Percentiles rank a stretch among this genome's conserved stretches.
Evolutionary conservation across 2,113 vertebrate species (phyloP).

Genomic region (Trematocara marginatum): DNA sequence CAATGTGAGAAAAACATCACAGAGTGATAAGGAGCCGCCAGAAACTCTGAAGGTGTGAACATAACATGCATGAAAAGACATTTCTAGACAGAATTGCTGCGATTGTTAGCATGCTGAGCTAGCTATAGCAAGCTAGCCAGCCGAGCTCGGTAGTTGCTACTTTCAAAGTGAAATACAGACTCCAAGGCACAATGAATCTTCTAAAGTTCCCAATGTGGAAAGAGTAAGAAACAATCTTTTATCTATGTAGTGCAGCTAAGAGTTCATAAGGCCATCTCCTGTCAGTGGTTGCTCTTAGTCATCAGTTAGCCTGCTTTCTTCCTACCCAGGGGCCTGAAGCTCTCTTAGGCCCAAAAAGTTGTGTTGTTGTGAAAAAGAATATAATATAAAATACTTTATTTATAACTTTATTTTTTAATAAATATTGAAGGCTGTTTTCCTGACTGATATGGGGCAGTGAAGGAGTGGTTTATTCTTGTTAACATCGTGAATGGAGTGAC

Average conservation of each 20-base stretch:
- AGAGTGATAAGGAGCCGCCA: background rate
- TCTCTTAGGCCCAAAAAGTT: background rate
- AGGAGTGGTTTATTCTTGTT: background rate
- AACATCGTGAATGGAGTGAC: background rate
- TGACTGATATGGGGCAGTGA: background rate
- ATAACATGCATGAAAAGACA: background rate
- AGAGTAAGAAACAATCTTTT: background rate
- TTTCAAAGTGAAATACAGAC: background rate
- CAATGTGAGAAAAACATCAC: background rate
- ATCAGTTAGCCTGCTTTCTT: background rate
- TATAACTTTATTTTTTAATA: background rate
- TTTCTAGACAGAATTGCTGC: background rate
- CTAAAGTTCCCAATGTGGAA: background rate
- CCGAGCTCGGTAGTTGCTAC: background rate
- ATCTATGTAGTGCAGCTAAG: background rate
- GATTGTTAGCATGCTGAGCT: background rate
- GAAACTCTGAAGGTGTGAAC: background rate
- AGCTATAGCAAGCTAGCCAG: background rate
- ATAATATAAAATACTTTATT: background rate
- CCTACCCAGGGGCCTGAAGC: background rate
- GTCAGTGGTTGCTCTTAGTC: background rate
- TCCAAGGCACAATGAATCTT: background rate
- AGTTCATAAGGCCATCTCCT: background rate
- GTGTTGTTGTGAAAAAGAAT: background rate
- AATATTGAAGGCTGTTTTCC: background rate